phyloP scores from a whole-genome alignment of 2,797 vertebrate genomes.

The Chiropotes sagulatus region DNA sequence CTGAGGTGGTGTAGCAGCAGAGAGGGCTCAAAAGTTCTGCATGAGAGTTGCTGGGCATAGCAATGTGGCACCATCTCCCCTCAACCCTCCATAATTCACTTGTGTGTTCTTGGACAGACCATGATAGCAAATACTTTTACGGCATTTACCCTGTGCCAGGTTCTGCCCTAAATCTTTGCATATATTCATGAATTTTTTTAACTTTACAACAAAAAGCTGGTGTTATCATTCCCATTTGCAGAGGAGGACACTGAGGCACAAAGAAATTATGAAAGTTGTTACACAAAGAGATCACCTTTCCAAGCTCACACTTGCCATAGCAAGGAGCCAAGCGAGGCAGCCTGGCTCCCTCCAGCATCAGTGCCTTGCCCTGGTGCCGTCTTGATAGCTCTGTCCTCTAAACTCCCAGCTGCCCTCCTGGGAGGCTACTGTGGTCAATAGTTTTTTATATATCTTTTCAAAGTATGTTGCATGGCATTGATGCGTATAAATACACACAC shows the following conservation, averaged over 20 bases:
- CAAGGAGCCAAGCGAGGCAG: not conserved
- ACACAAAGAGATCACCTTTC: not conserved
- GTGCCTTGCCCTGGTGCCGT: fast-evolving
- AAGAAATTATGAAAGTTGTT: not conserved
- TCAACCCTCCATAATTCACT: fast-evolving
- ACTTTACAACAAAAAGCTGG: not conserved
- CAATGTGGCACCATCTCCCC: not conserved
- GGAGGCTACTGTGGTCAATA: not conserved
- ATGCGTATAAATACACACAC: fast-evolving
- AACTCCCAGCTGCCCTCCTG: not conserved
- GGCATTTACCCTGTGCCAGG: not conserved
- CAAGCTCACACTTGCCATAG: not conserved
- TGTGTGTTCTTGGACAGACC: not conserved
- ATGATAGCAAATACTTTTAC: not conserved
- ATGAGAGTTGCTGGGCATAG: not conserved
- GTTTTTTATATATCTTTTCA: not conserved
- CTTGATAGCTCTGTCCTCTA: not conserved
- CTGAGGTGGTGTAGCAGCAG: fast-evolving
- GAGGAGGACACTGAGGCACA: not conserved
- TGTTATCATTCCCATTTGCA: not conserved
- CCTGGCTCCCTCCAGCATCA: too few relatives aligned
- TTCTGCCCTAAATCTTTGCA: not conserved
- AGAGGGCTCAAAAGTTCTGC: not conserved
- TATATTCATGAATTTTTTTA: not conserved
- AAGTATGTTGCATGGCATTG: not conserved